phyloP scores from a whole-genome alignment of 2,113 vertebrate species.

The Zootoca vivipara region DNA sequence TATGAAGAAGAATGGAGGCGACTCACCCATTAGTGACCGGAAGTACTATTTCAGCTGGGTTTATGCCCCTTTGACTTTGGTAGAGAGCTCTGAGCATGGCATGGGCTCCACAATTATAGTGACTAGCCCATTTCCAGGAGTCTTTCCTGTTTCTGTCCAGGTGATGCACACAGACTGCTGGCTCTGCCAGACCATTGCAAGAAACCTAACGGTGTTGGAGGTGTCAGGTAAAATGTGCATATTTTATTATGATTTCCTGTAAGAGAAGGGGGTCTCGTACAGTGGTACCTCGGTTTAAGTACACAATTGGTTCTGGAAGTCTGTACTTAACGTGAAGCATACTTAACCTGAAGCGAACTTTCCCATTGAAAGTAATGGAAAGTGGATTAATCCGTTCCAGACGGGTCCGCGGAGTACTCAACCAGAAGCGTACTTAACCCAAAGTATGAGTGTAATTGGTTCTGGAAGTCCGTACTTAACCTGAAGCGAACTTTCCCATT shows the following conservation, averaged over 20 bases:
- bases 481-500: too few relatives aligned
- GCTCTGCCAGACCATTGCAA: conserved; percentile 68
- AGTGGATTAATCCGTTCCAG: too few relatives aligned
- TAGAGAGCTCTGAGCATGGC: conserved; percentile 45
- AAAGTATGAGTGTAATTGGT: too few relatives aligned
- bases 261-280: not conserved
- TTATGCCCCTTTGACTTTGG: conserved; percentile 72
- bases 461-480: too few relatives aligned
- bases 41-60: conserved; percentile 75
- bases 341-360: too few relatives aligned
- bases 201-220: conserved; percentile 53
- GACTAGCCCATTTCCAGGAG: conserved; percentile 56
- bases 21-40: not conserved
- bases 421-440: too few relatives aligned
- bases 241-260: not conserved
- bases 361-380: too few relatives aligned
- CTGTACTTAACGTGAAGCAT: too few relatives aligned
- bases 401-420: too few relatives aligned
- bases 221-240: conserved; percentile 70
- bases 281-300: too few relatives aligned
- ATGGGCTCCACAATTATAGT: conserved; percentile 54
- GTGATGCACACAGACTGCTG: conserved; percentile 68
- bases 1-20: conserved; percentile 33
- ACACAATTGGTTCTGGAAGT: too few relatives aligned
- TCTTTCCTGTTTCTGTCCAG: conserved; percentile 72